phyloP scores from a whole-genome alignment of 2,797 vertebrate genomes.

The Eulemur rubriventer region DNA sequence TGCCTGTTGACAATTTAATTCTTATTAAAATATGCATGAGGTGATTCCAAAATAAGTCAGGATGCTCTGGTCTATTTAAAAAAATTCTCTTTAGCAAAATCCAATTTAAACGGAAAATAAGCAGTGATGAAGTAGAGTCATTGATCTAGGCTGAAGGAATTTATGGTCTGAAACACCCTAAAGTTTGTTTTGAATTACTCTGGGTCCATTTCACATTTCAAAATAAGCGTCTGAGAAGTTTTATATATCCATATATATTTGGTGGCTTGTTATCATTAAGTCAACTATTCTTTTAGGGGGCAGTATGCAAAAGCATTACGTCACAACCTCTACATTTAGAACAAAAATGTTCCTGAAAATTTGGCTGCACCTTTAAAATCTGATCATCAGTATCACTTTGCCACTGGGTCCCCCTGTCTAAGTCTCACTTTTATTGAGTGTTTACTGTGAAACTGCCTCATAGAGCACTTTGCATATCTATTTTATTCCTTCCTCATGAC shows the following conservation, averaged over 20 bases:
- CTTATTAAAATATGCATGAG: conserved; percentile 57
- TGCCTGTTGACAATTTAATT: conserved; percentile 22
- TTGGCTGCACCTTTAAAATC: conserved; percentile 1
- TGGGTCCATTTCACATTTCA: not conserved
- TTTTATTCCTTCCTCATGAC: not conserved
- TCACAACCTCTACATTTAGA: not conserved
- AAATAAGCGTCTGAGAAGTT: conserved; percentile 59
- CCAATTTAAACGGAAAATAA: conserved; percentile 73
- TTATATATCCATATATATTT: not conserved
- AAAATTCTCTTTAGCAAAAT: conserved; percentile 59
- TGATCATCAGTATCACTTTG: conserved; percentile 12
- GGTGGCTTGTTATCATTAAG: not conserved
- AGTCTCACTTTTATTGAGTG: not conserved
- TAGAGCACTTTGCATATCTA: not conserved
- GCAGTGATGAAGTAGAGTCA: not conserved
- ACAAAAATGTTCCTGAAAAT: not conserved
- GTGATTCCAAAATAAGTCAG: conserved; percentile 25
- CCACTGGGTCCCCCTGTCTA: not conserved
- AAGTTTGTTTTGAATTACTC: conserved; percentile 71
- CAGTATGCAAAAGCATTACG: conserved; percentile 13
- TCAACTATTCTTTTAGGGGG: not conserved
- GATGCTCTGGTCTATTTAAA: not conserved
- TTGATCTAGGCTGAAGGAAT: conserved; percentile 56
- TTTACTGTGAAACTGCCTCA: not conserved
- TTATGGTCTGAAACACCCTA: conserved; percentile 59